Evolutionary conservation across 1,140 invertebrate species (phyloP).

Genomic region (Sarcophaga peregrina): DNA sequence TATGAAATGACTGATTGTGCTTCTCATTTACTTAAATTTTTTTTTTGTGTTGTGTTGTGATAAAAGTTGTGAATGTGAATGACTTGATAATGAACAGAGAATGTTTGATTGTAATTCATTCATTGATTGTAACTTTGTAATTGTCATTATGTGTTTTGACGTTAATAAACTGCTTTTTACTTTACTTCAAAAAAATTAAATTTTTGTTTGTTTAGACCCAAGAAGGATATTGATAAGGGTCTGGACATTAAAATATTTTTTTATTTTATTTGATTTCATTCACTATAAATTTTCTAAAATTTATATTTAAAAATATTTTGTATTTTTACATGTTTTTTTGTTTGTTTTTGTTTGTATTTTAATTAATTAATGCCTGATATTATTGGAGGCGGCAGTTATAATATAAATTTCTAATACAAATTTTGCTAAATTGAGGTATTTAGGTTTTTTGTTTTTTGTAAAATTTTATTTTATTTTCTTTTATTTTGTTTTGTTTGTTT

Average conservation of each 20-base stretch:
- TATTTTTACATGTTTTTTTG: no score
- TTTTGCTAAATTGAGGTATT: conserved; percentile 42
- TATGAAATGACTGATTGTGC: no score
- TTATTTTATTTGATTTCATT: background rate
- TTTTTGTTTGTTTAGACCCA: background rate
- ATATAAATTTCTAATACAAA: conserved; percentile 39
- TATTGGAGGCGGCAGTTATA: conserved; percentile 16
- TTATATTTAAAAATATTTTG: conserved; percentile 18
- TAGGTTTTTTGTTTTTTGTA: conserved; percentile 33
- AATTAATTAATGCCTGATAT: background rate
- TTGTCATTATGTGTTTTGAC: no score
- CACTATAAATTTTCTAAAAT: conserved; percentile 16
- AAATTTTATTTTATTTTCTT: conserved; percentile 18
- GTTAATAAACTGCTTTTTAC: no score
- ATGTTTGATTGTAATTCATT: no score
- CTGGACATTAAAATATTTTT: background rate
- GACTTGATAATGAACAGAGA: no score
- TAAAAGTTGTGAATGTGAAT: no score
- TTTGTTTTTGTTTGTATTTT: no score
- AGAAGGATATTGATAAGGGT: no score
- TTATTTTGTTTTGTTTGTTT: conserved; percentile 21
- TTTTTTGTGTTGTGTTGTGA: no score
- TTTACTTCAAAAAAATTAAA: background rate
- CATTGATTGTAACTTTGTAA: no score
- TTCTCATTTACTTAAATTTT: no score